phyloP scores from a whole-genome alignment of 2,888 invertebrate genomes.

The Rhodophaea formosa region DNA sequence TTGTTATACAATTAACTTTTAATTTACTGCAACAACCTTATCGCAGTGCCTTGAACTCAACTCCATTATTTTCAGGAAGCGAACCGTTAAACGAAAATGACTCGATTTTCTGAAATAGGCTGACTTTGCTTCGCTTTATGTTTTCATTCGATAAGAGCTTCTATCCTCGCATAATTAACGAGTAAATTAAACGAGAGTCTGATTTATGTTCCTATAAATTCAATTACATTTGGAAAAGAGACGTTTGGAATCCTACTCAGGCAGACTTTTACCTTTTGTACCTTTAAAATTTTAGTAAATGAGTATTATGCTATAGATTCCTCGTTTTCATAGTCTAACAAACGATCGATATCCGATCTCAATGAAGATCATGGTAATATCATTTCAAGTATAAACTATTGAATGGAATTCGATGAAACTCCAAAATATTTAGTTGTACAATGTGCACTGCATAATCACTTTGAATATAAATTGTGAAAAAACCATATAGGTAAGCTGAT shows the following conservation, averaged over 20 bases:
- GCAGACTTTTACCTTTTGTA: no score
- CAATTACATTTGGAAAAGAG: neutral
- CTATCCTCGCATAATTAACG: conserved; percentile 9
- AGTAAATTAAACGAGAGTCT: conserved; percentile 15
- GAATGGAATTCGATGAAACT: no score
- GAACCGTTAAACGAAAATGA: conserved; percentile 39
- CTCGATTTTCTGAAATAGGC: conserved; percentile 32
- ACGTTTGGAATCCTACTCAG: neutral
- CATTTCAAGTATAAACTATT: no score
- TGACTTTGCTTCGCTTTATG: conserved; percentile 22
- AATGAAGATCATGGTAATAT: no score
- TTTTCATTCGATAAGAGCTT: conserved; percentile 20
- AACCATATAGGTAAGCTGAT: no score
- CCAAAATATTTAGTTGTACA: no score
- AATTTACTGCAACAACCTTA: conserved; percentile 49
- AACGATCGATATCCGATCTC: no score
- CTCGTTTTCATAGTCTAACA: no score
- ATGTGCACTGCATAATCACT: no score
- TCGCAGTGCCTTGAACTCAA: conserved; percentile 38
- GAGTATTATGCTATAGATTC: no score
- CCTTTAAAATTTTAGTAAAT: no score
- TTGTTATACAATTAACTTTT: conserved; percentile 62
- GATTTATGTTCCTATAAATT: conserved; percentile 11
- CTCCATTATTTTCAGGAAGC: conserved; percentile 52
- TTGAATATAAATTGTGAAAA: no score